phyloP scores from a whole-genome alignment of 2,797 vertebrate genomes.

The Cynodonichthys magdalenae region DNA sequence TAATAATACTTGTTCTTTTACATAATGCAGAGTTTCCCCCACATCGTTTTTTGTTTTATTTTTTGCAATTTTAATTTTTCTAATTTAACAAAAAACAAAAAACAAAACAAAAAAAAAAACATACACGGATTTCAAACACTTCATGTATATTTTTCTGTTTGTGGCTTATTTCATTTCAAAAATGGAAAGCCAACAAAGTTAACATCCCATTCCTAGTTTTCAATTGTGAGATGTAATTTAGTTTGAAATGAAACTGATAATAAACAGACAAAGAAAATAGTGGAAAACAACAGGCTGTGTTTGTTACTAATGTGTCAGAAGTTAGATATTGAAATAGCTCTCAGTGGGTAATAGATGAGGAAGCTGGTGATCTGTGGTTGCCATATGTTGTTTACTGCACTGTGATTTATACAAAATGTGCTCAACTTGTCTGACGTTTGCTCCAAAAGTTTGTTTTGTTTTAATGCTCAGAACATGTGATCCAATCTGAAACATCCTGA shows the following conservation, averaged over 20 bases:
- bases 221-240: not conserved
- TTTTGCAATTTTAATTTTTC: too few relatives aligned
- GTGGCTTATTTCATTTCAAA: not conserved
- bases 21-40: too few relatives aligned
- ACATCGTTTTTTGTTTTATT: too few relatives aligned
- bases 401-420: conserved; percentile 31
- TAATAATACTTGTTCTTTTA: too few relatives aligned
- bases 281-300: conserved; percentile 18
- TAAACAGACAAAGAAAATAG: conserved; percentile 2
- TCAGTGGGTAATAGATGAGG: conserved; percentile 43
- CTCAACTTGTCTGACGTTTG: conserved; percentile 1
- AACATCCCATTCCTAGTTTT: not conserved
- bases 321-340: conserved; percentile 37
- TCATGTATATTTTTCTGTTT: not conserved
- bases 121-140: not conserved
- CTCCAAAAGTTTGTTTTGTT: not conserved
- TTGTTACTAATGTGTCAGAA: conserved; percentile 16
- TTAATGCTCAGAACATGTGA: not conserved
- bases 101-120: too few relatives aligned
- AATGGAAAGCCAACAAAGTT: not conserved
- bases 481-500: not conserved
- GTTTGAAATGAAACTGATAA: conserved; percentile 1
- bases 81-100: too few relatives aligned
- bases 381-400: conserved; percentile 40
- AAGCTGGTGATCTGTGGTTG: conserved; percentile 39